Conservation (phyloP, 2,888 invertebrate genomes). For the Athalia circularis region DNA sequence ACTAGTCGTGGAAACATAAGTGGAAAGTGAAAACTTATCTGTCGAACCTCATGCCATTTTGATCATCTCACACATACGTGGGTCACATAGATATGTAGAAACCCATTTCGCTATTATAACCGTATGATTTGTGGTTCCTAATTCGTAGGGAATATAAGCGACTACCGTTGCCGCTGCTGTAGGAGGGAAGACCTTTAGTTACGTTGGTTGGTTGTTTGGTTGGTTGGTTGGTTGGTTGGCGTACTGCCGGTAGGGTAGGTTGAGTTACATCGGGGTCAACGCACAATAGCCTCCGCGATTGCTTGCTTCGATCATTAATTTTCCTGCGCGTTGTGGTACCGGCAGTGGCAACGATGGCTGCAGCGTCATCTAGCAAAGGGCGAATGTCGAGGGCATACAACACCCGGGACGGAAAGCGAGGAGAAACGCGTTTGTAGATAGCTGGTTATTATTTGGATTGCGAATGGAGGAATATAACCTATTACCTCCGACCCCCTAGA, state of each 20-base stretch:
- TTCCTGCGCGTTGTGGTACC: slow-evolving; percentile 9
- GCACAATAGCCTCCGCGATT: slow-evolving; percentile 29
- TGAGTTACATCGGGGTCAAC: slow-evolving; percentile 34
- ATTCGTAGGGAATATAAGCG: slow-evolving; percentile 6
- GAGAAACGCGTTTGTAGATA: slow-evolving; percentile 21
- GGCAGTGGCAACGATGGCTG: background rate
- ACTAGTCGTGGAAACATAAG: too few relatives aligned
- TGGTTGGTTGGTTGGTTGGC: background rate
- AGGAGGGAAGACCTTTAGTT: slow-evolving; percentile 5
- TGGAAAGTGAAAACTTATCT: too few relatives aligned
- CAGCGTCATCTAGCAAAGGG: slow-evolving; percentile 29
- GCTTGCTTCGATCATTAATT: slow-evolving; percentile 34
- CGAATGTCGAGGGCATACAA: background rate
- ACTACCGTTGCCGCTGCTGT: background rate
- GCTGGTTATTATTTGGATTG: slow-evolving; percentile 30
- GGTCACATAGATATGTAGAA: too few relatives aligned
- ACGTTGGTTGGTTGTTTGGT: slow-evolving; percentile 4
- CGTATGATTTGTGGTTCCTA: slow-evolving; percentile 28
- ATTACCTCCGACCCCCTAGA: slow-evolving; percentile 31
- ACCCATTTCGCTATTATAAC: slow-evolving; percentile 1
- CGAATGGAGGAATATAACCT: slow-evolving; percentile 32
- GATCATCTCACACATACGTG: too few relatives aligned
- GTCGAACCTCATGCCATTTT: too few relatives aligned
- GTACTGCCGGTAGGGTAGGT: background rate
- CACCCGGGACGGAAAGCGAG: slow-evolving; percentile 16